Conservation (phyloP, 2,888 invertebrate species). For the Ephialtes manifestator region DNA sequence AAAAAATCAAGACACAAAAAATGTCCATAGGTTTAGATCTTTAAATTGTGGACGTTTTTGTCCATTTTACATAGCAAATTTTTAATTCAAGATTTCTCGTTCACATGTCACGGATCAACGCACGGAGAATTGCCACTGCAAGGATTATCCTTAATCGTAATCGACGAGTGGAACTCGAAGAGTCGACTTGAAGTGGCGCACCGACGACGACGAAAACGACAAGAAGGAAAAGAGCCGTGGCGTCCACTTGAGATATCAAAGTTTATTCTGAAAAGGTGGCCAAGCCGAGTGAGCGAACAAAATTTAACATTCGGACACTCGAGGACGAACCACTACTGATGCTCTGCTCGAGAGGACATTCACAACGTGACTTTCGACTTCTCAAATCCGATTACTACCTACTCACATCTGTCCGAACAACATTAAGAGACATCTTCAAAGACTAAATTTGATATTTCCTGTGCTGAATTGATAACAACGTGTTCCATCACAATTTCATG, state of each 20-base stretch:
- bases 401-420: conserved; percentile 39
- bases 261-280: conserved; percentile 59
- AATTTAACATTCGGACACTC: conserved; percentile 55
- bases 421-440: conserved; percentile 18
- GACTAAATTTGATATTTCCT: conserved; percentile 42
- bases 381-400: conserved; percentile 55
- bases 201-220: conserved; percentile 32
- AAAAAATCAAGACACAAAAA: background rate
- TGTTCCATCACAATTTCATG: background rate
- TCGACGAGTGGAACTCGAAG: conserved; percentile 58
- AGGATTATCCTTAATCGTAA: conserved; percentile 65
- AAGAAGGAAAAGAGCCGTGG: conserved; percentile 9
- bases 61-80: background rate
- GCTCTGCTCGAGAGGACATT: conserved; percentile 38
- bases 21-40: conserved; percentile 43
- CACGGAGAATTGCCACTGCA: conserved; percentile 11
- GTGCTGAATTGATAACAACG: conserved; percentile 26
- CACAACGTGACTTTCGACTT: conserved; percentile 30
- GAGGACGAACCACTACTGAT: conserved; percentile 17
- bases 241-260: conserved; percentile 65
- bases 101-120: conserved; percentile 41
- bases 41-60: conserved; percentile 50
- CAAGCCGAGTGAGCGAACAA: conserved; percentile 39
- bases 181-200: conserved; percentile 21
- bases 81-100: conserved; percentile 13